Base-by-base conservation (phyloP, 2,888 invertebrate genomes). In the Drosophila suboccidentalis region DNA sequence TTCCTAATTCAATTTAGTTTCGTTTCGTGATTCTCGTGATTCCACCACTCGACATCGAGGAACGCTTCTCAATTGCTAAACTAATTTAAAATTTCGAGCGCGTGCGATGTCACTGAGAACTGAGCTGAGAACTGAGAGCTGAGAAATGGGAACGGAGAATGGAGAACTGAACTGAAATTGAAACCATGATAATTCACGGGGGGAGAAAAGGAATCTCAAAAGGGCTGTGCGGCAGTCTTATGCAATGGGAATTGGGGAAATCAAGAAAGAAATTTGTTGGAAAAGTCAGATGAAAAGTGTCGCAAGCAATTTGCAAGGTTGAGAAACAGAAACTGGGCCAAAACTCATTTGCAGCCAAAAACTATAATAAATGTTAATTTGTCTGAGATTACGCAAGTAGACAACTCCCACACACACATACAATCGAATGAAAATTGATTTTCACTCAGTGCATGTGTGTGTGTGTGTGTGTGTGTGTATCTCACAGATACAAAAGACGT, bases 1-100 rank as follows among this genome's bases (percentile, higher is more conserved):
- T 91, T 73, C 81, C 70, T 91, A 91, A 91, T 91, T 91, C 78
- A 91, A 91, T 91, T 91, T 85, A 46, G 72, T 72, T 60, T 60
- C 68, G 43, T 82, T 78, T 78, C 76, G 73, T 73, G 75, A 38
- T 59, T 76, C 59, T 75, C 68, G 71, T 75, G 75, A 75, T 71
- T 64, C 65, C 63, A 58, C 26, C 64, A 71, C 46, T 58, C 73
- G 84, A 78, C 75, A 83, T 80, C 68, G 46, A 47, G 49, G 49
- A 68, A 68, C 71, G 75, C 74, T 61, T 82, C 85, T 89, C 82
- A 80, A 82, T 87, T 80, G 82, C 78, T 88, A 83, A 88, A 87
- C 87, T 85, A 89, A 86, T 86, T 89, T 89, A 81, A 88, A 89
- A 89, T 82, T 88, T 89, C 64, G 73, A 81, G 74, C 89, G 85